phyloP scores from a whole-genome alignment of 2,797 vertebrate genomes.

The Phylloscopus collybita region DNA sequence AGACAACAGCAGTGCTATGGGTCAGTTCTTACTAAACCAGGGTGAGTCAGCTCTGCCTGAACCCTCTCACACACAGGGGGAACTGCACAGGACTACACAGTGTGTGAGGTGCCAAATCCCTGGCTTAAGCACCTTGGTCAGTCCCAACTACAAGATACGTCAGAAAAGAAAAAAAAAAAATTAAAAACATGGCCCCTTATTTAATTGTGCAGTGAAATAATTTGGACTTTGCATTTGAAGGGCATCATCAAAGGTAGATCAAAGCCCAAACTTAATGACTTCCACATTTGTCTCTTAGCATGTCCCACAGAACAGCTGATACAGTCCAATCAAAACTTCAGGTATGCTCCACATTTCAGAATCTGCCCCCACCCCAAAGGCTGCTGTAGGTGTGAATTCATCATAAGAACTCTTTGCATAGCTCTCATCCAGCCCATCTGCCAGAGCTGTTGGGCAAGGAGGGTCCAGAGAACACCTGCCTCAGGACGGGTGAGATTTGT shows the following conservation, averaged over 20 bases:
- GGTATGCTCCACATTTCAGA: neutral
- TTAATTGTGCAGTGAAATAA: neutral
- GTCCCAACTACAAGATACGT: neutral
- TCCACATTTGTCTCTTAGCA: neutral
- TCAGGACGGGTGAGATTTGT: neutral
- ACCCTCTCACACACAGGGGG: neutral
- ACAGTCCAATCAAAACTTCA: neutral
- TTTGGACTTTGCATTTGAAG: neutral
- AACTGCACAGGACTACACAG: neutral
- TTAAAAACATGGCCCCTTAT: neutral
- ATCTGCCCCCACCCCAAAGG: neutral
- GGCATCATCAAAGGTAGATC: neutral
- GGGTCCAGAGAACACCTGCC: neutral
- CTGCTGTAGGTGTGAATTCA: neutral
- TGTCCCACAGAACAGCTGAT: neutral
- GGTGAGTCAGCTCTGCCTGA: neutral
- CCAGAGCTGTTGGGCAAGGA: neutral
- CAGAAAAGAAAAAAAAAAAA: neutral
- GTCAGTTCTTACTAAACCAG: neutral
- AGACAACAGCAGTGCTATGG: rapidly evolving
- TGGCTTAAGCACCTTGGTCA: neutral
- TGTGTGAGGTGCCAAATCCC: neutral
- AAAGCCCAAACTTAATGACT: neutral
- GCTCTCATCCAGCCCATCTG: neutral
- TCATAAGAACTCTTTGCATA: neutral